Conservation (phyloP, 2,113 vertebrate genomes). For the Enhydra lutris region DNA sequence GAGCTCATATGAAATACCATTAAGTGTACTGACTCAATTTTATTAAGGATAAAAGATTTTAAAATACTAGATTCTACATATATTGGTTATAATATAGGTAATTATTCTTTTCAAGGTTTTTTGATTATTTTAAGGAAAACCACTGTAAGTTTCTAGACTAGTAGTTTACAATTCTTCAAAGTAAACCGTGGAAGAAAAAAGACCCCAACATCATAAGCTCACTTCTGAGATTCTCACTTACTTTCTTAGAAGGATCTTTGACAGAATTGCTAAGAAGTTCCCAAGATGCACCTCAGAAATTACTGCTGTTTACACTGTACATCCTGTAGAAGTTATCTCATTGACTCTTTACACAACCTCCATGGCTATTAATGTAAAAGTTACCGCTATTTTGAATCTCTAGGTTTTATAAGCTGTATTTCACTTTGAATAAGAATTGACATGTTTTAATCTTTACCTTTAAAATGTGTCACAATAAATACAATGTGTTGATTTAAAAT, state of each 20-base stretch:
- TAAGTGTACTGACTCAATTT: background rate
- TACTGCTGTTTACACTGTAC: background rate
- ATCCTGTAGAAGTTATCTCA: background rate
- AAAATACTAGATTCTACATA: background rate
- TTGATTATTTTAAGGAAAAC: background rate
- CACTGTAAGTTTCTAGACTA: background rate
- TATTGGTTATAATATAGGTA: background rate
- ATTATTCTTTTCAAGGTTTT: background rate
- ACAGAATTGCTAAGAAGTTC: background rate
- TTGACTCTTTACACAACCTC: background rate
- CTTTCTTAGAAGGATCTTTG: background rate
- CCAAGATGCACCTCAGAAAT: background rate
- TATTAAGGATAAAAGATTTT: background rate
- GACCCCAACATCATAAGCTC: background rate
- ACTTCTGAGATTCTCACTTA: background rate
- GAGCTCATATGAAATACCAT: background rate
- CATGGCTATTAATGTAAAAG: background rate
- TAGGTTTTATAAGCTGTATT: background rate
- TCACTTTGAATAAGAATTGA: background rate
- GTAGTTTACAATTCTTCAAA: background rate
- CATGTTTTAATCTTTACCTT: slow-evolving; percentile 1
- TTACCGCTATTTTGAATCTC: background rate
- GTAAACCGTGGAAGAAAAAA: background rate
- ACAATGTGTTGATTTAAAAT: background rate
- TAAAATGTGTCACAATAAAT: background rate